These are phyloP conservation scores for Stegodyphus mimosarum DNA, from an alignment of 1,140 invertebrate genomes.

Conservation along the genomic window DNA sequence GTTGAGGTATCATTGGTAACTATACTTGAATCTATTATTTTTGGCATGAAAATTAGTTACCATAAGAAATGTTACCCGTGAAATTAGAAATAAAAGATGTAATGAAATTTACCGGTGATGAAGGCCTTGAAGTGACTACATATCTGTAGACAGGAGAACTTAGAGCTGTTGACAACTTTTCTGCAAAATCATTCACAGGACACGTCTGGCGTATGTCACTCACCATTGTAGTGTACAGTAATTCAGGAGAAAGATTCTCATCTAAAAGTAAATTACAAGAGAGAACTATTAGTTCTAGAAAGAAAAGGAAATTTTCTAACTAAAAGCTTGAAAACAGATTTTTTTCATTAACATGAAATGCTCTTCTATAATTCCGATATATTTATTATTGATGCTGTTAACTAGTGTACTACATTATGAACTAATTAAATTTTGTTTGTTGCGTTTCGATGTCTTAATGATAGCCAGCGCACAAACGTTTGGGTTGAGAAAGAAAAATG, in stretches of 20 bases:
- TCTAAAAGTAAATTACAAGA: conserved; percentile 18
- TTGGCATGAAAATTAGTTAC: too few species aligned
- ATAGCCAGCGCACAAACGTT: too few species aligned
- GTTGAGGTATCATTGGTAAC: too few species aligned
- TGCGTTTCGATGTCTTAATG: too few species aligned
- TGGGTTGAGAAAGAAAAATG: too few species aligned
- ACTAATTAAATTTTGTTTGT: too few species aligned
- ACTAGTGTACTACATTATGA: too few species aligned
- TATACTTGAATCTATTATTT: too few species aligned
- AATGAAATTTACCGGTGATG: conserved; percentile 49
- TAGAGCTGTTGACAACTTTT: conserved; percentile 20
- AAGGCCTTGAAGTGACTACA: conserved; percentile 50
- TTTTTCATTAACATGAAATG: too few species aligned
- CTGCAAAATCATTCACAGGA: conserved; percentile 60
- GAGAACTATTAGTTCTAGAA: not conserved
- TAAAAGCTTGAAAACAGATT: not conserved
- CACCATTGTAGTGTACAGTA: conserved; percentile 62
- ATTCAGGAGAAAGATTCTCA: conserved; percentile 38
- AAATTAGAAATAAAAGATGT: too few species aligned
- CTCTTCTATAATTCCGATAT: too few species aligned
- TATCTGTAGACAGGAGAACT: conserved; percentile 58
- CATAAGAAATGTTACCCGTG: too few species aligned
- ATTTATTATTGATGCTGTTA: not conserved
- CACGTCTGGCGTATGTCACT: conserved; percentile 62
- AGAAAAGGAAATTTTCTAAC: not conserved